Evolutionary conservation across 2,888 invertebrate genomes (phyloP).

Genomic region (Bombylius major): DNA sequence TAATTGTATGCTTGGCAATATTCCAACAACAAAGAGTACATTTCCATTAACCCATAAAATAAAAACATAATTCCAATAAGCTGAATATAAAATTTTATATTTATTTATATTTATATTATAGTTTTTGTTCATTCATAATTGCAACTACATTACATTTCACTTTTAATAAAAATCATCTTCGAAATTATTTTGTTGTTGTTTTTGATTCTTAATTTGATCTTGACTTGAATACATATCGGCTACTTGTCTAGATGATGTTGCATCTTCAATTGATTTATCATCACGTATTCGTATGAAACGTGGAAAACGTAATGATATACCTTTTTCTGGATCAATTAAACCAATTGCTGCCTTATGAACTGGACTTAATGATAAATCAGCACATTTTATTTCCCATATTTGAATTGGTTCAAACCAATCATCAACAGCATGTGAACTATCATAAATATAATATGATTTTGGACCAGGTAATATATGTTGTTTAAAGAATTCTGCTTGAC

Average conservation of each 20-base stretch:
- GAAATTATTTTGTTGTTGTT: conserved; percentile 15
- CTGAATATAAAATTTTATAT: too few relatives aligned
- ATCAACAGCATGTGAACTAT: conserved; percentile 62
- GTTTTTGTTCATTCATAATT: too few relatives aligned
- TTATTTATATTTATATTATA: too few relatives aligned
- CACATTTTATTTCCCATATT: conserved; percentile 96
- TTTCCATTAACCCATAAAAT: too few relatives aligned
- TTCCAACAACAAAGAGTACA: too few relatives aligned
- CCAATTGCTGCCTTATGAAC: conserved; percentile 81
- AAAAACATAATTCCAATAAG: too few relatives aligned
- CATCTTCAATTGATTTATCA: conserved; percentile 87
- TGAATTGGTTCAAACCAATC: conserved; percentile 77
- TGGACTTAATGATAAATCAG: conserved; percentile 93
- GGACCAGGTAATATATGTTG: conserved; percentile 61
- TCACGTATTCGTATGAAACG: conserved; percentile 76
- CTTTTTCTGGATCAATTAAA: conserved; percentile 77
- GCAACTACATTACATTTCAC: too few relatives aligned
- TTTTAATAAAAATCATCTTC: conserved; percentile 33
- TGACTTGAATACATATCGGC: conserved; percentile 84
- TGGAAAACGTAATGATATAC: conserved; percentile 91
- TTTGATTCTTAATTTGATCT: conserved; percentile 73
- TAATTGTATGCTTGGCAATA: too few relatives aligned
- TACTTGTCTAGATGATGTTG: conserved; percentile 80
- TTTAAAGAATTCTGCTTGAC: conserved; percentile 63
- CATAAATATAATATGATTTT: conserved; percentile 70